Conservation (phyloP, 2,888 invertebrate genomes). For the Xestia rhomboidea region DNA sequence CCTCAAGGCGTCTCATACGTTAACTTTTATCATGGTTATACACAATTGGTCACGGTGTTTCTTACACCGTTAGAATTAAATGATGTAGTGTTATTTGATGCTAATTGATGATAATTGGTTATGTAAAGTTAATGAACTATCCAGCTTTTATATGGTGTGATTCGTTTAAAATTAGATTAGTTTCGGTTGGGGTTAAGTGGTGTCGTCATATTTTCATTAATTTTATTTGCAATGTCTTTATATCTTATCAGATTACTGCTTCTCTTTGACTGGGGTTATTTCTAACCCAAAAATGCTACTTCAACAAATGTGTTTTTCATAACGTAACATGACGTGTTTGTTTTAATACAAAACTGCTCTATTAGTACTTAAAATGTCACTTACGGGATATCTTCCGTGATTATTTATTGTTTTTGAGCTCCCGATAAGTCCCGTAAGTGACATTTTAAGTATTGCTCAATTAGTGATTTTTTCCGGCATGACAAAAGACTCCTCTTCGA, state of each 20-base stretch:
- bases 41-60: conserved; percentile 46
- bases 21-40: conserved; percentile 38
- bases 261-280: background rate
- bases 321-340: background rate
- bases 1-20: conserved; percentile 26
- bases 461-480: background rate
- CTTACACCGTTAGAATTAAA: conserved; percentile 51
- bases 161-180: conserved; percentile 29
- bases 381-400: no score
- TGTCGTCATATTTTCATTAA: background rate
- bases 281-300: background rate
- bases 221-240: background rate
- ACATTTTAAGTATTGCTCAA: no score
- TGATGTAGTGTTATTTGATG: conserved; percentile 45
- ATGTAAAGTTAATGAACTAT: conserved; percentile 38
- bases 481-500: background rate
- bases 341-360: background rate
- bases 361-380: no score
- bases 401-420: no score
- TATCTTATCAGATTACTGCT: background rate
- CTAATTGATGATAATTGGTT: conserved; percentile 45
- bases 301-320: background rate
- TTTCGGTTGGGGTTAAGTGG: conserved; percentile 2
- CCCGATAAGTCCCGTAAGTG: no score
- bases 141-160: conserved; percentile 10